These are phyloP conservation scores for Heliconius hewitsoni DNA, from an alignment of 1,140 invertebrate genomes.

Conservation along the genomic window DNA sequence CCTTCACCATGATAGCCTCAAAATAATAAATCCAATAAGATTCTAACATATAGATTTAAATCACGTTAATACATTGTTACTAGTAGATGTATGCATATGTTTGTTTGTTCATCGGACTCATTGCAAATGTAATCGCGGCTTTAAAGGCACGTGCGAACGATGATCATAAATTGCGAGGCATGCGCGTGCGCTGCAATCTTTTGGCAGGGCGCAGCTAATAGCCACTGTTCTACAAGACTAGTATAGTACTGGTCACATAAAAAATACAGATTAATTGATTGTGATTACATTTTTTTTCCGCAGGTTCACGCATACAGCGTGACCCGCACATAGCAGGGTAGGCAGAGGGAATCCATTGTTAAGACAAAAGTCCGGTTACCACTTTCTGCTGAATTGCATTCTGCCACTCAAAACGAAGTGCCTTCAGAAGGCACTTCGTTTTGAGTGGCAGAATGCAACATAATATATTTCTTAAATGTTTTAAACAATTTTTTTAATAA, in stretches of 20 bases:
- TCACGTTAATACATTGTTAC: neutral
- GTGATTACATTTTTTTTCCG: too few relatives aligned
- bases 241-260: constrained; percentile 8
- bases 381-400: too few relatives aligned
- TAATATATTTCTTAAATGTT: too few relatives aligned
- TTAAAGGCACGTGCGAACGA: constrained; percentile 10
- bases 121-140: constrained; percentile 14
- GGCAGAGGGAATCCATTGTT: too few relatives aligned
- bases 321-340: too few relatives aligned
- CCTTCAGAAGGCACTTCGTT: too few relatives aligned
- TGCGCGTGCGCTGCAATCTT: constrained; percentile 19
- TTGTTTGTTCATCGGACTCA: neutral
- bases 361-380: too few relatives aligned
- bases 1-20: neutral
- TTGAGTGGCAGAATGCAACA: too few relatives aligned
- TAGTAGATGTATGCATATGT: neutral
- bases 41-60: neutral
- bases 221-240: neutral
- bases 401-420: too few relatives aligned
- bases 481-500: too few relatives aligned
- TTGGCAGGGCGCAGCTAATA: constrained; percentile 19
- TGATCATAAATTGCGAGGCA: constrained; percentile 23
- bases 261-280: neutral
- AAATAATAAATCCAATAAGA: neutral
- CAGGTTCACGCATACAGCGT: too few relatives aligned